Base-by-base conservation (phyloP, 2,888 invertebrate species). In the Melangyna quadrimaculata region DNA sequence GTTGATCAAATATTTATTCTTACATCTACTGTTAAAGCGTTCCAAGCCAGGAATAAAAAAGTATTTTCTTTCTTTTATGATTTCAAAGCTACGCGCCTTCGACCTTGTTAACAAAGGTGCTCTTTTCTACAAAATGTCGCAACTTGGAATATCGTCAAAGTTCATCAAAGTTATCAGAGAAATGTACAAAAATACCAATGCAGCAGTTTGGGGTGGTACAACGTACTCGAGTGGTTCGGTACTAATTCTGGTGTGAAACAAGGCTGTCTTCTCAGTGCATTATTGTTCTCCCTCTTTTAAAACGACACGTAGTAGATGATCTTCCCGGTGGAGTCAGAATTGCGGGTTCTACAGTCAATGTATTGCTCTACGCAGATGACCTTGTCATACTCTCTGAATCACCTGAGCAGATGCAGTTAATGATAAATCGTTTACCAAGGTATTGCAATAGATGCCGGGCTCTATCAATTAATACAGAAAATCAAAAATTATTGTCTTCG, bases 401-500 rank as follows among this genome's bases (percentile, higher is more conserved):
- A n/a, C n/a, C n/a, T n/a, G n/a, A n/a, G n/a, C n/a, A n/a, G n/a
- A n/a, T n/a, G n/a, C n/a, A n/a, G n/a, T n/a, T n/a, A n/a, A n/a
- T n/a, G n/a, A n/a, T n/a, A n/a, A n/a, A n/a, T n/a, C n/a, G 35
- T 4, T 29, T 63, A 8, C 43, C 43, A 63, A n/a, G 17, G 14
- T 43, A 63, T 1, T 63, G 63, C 40, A 63, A 63, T 14, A 43
- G n/a, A 27, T 63, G n/a, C n/a, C n/a, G 63, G 43, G 43, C 22
- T 14, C 27, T 63, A 1, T 27, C 29, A 2, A 53, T 53, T 1
- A 53, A 53, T n/a, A 53, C 29, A 53, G 53, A 53, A 53, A 53
- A 7, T 29, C 17, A 2, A 53, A 53, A 29, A 53, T 29, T 6
- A 27, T 53, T 27, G 29, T 53, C 8, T 53, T 53, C 14, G n/a